Percentiles rank a stretch among this genome's conserved stretches.
phyloP scores from a whole-genome alignment of 2,797 vertebrate species.

The Garrulus glandarius region DNA sequence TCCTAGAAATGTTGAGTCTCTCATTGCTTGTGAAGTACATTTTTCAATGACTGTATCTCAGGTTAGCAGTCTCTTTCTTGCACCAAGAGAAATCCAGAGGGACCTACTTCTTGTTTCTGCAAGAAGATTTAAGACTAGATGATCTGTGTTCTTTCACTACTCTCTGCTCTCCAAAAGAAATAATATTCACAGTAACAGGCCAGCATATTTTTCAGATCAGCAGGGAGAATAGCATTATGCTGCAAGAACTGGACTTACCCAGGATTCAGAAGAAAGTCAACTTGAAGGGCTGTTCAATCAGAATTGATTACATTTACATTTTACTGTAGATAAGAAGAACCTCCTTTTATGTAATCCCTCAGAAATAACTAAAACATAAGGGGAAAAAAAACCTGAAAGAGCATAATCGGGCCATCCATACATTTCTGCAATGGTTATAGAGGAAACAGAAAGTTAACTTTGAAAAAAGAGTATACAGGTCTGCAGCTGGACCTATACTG shows the following conservation, averaged over 20 bases:
- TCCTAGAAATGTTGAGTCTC: background rate
- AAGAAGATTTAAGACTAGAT: background rate
- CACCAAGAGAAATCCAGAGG: background rate
- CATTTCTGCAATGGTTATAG: background rate
- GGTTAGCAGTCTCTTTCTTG: background rate
- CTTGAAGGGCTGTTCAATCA: slow-evolving; percentile 6
- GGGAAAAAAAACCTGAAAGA: background rate
- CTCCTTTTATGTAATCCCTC: background rate
- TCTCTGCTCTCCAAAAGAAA: background rate
- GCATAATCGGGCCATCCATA: background rate
- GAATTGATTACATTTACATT: slow-evolving; percentile 23
- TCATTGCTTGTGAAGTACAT: background rate
- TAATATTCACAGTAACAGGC: background rate
- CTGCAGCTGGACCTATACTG: background rate
- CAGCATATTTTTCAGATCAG: background rate
- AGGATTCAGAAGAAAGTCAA: background rate
- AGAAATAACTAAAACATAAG: background rate
- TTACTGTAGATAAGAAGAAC: background rate
- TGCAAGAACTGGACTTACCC: background rate
- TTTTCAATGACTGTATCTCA: background rate
- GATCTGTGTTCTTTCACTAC: background rate
- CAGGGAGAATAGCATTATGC: background rate
- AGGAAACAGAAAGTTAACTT: background rate
- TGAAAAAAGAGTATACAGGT: background rate
- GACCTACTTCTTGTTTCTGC: background rate